phyloP scores from a whole-genome alignment of 2,113 vertebrate species.

The Scatophagus argus region DNA sequence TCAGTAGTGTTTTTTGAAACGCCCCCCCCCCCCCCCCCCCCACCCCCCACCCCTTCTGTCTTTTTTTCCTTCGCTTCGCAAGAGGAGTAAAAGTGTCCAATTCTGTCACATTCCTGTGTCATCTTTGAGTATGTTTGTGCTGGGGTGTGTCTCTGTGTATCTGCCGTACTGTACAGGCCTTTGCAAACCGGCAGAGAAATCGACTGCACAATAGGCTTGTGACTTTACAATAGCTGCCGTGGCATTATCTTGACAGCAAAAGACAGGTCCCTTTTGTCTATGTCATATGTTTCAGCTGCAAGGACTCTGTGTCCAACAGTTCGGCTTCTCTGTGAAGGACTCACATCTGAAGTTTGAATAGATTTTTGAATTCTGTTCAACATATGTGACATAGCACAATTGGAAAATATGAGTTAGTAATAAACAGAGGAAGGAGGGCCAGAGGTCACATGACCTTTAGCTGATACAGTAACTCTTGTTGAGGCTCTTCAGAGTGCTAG shows the following conservation, averaged over 20 bases:
- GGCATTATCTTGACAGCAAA: slow-evolving; percentile 81
- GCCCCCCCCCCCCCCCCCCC: no score
- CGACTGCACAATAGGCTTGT: slow-evolving; percentile 73
- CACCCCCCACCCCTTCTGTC: no score
- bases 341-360: slow-evolving; percentile 5
- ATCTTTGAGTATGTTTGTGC: slow-evolving; percentile 70
- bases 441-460: not conserved
- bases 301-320: slow-evolving; percentile 64
- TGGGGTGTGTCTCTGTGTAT: slow-evolving; percentile 45
- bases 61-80: slow-evolving; percentile 63
- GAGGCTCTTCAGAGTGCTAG: slow-evolving; percentile 2
- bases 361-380: slow-evolving; percentile 6
- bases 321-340: slow-evolving; percentile 37
- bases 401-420: not conserved
- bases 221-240: slow-evolving; percentile 74
- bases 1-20: slow-evolving; percentile 79
- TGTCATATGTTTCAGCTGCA: no score
- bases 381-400: not conserved
- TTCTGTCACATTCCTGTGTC: slow-evolving; percentile 77
- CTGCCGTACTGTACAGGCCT: slow-evolving; percentile 57
- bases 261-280: slow-evolving; percentile 77
- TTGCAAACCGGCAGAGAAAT: slow-evolving; percentile 61
- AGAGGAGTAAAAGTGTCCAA: slow-evolving; percentile 72
- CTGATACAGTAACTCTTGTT: slow-evolving; percentile 39
- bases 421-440: not conserved